Base-by-base conservation (phyloP, 2,888 invertebrate species). In the Timema podura region DNA sequence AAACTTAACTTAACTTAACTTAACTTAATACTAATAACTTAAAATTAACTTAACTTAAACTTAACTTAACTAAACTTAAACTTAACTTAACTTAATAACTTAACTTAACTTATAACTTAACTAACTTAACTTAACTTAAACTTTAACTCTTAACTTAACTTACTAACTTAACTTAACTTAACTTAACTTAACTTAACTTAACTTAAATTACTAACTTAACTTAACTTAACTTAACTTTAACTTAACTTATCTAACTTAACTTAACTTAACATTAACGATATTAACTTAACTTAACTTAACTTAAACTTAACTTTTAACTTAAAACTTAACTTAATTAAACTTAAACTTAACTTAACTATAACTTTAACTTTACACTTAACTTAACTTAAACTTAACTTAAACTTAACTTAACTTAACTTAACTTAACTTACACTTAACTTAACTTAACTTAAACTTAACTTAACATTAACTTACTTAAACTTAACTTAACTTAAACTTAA, bases 381-480 rank as follows among this genome's bases (percentile, higher is more conserved):
- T 73, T 70, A 74, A 69, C 76, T 72, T 70, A 75, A 71, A n/a
- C n/a, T 30, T 30, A 30, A 30, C 30, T 30, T 30, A 3, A 30
- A 30, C 30, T 30, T 45, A 44, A 44, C 30, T 45, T 45, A 45
- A 65, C 30, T n/a, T 11, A 44, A 65, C 13, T n/a, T 46, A 44
- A 44, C 30, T 46, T 45, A 44, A 65, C 30, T 46, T 45, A 10
- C 6, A 45, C 65, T 46, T 44, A 30, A 65, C 44, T n/a, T 46
- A 44, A 44, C 30, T 46, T 45, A 44, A 65, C 30, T 46, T 46
- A 10, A 44, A 45, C 65, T 46, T 47, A 76, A 73, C 75, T 73
- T 73, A 75, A 71, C 74, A n/a, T 72, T 71, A 74, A 73, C 74
- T 68, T 73, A 71, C 73, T 73, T 72, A 73, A 30, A 30, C 30